Percentiles rank a stretch among this genome's conserved stretches.
phyloP scores from a whole-genome alignment of 37 sponge, comb jelly and placozoan species.

The Haliclona indistincta region DNA sequence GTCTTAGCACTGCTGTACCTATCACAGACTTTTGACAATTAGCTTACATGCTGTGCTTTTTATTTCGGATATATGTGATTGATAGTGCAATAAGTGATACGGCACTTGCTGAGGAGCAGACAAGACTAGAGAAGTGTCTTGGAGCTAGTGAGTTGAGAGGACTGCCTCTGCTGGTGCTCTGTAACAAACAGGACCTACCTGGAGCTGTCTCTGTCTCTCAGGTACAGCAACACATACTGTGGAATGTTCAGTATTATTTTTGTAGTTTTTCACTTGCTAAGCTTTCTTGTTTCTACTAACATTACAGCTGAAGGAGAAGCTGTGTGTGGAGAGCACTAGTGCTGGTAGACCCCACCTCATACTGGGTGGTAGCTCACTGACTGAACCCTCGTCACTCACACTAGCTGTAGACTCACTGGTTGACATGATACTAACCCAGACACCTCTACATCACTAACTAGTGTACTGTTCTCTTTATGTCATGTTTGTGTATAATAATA shows the following conservation, averaged over 20 bases:
- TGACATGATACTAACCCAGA: too few species aligned
- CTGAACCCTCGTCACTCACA: background rate
- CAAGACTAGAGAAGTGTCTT: constrained; percentile 7
- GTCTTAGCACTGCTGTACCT: too few species aligned
- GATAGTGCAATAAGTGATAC: constrained; percentile 33
- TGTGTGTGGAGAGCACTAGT: background rate
- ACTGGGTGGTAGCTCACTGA: background rate
- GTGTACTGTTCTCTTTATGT: too few species aligned
- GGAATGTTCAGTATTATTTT: too few species aligned
- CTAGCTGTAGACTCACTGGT: too few species aligned
- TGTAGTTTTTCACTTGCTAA: too few species aligned
- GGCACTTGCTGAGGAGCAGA: background rate
- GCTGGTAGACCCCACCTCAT: background rate
- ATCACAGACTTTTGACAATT: background rate
- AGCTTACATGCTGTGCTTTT: background rate
- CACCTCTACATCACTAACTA: too few species aligned
- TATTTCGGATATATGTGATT: constrained; percentile 58
- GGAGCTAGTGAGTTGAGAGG: constrained; percentile 2
- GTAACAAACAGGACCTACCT: constrained; percentile 66
- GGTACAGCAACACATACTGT: too few species aligned
- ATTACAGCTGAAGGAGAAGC: background rate
- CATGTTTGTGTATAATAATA: too few species aligned
- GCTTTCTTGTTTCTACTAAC: background rate
- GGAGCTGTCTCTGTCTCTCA: background rate
- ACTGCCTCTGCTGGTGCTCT: constrained; percentile 65